A percentile compares a stretch with the other conserved stretches of the same genome.
These are phyloP conservation scores for Cephalopachus bancanus DNA, from an alignment of 2,797 vertebrate genomes.

Conservation along the genomic window DNA sequence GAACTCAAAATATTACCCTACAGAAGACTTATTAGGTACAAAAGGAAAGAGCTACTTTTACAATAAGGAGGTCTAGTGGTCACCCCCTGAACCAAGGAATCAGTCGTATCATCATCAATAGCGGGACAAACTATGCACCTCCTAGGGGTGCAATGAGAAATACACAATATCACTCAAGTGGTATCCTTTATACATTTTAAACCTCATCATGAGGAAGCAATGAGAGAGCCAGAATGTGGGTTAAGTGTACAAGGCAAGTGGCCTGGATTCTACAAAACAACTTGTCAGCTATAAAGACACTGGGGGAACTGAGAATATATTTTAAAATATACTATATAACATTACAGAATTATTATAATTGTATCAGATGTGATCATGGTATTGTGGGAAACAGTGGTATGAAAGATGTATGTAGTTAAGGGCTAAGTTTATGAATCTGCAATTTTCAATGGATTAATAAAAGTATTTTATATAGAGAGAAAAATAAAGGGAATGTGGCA, in stretches of 20 bases:
- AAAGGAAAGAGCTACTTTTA: neutral
- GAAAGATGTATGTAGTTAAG: neutral
- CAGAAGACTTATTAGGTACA: neutral
- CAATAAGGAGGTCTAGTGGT: neutral
- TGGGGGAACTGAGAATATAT: neutral
- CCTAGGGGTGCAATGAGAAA: neutral
- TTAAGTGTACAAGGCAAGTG: neutral
- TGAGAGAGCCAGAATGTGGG: neutral
- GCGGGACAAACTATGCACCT: neutral
- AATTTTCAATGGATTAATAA: neutral
- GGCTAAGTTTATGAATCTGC: neutral
- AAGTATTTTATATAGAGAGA: neutral
- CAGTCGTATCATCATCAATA: neutral
- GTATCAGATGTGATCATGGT: neutral
- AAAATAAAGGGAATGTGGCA: neutral
- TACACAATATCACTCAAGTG: neutral
- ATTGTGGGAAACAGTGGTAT: neutral
- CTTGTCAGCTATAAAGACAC: neutral
- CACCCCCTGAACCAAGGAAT: neutral
- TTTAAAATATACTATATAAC: neutral
- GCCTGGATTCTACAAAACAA: neutral
- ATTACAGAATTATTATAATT: neutral
- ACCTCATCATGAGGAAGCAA: neutral
- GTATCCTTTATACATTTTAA: neutral
- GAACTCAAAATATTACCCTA: neutral